Evolutionary conservation across 2,113 vertebrate genomes (phyloP).

Genomic region (Varanus salvator): DNA sequence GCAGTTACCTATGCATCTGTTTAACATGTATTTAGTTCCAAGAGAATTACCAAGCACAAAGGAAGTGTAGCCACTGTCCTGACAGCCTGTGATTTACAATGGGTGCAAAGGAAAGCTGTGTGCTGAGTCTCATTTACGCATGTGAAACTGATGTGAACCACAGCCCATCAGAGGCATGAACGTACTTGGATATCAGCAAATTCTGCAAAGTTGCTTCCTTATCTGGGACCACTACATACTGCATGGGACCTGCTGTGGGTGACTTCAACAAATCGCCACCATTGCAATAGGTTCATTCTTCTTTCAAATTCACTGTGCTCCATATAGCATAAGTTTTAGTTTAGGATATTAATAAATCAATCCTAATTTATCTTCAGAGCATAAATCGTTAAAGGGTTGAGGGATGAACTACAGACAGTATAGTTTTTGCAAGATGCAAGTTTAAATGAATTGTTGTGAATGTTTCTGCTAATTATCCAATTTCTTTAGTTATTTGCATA

Average conservation of each 20-base stretch:
- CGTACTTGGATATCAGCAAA: too few relatives aligned
- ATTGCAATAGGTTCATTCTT: neutral
- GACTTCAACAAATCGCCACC: neutral
- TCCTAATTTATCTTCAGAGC: neutral
- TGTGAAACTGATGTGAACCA: neutral
- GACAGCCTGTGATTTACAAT: neutral
- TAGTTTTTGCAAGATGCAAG: neutral
- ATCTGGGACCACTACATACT: neutral
- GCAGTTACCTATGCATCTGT: neutral
- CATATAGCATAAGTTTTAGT: neutral
- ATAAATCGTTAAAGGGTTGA: neutral
- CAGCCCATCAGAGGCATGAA: too few relatives aligned
- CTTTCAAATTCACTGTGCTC: neutral
- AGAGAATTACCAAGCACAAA: neutral
- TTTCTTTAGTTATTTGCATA: neutral
- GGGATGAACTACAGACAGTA: rapidly evolving
- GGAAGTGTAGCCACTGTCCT: neutral
- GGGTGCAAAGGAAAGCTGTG: neutral
- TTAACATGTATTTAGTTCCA: neutral
- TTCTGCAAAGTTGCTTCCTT: neutral
- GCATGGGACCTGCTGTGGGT: too few relatives aligned
- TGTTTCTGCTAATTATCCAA: neutral
- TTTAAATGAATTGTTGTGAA: neutral
- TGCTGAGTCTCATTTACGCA: neutral
- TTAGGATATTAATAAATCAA: neutral